Evolutionary conservation across 2,113 vertebrate species (phyloP).

Genomic region (Nerophis lumbriciformis): DNA sequence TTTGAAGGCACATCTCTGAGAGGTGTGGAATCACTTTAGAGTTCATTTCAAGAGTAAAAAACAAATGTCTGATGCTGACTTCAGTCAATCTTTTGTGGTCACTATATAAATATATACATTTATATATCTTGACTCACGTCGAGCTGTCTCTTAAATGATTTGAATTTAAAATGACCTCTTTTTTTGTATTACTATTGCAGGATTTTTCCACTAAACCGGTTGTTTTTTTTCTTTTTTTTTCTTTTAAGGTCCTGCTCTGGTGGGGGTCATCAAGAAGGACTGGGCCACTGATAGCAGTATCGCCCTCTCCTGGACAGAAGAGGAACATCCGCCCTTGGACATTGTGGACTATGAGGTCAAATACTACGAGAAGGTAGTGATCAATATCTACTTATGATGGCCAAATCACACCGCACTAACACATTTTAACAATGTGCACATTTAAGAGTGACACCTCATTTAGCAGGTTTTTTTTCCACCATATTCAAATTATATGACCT

Average conservation of each 20-base stretch:
- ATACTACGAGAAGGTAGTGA: constrained; percentile 92
- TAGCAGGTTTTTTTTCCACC: too few species aligned
- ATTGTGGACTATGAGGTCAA: constrained; percentile 98
- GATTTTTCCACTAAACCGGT: too few species aligned
- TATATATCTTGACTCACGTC: not conserved
- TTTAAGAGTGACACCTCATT: too few species aligned
- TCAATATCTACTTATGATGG: not conserved
- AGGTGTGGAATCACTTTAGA: constrained; percentile 9
- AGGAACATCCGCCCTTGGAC: constrained; percentile 81
- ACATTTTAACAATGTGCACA: not conserved
- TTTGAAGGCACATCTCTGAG: constrained; percentile 11
- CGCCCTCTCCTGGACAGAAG: constrained; percentile 94
- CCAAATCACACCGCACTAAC: not conserved
- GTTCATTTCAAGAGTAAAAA: constrained; percentile 15
- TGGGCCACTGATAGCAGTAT: constrained; percentile 95
- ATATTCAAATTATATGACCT: too few species aligned
- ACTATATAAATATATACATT: not conserved
- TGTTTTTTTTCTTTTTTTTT: not conserved
- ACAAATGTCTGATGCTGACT: constrained; percentile 1
- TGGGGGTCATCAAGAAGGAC: constrained; percentile 90
- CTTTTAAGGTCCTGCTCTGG: constrained; percentile 84
- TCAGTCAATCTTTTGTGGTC: constrained; percentile 12
- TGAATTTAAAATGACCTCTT: not conserved
- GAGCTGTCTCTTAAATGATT: not conserved
- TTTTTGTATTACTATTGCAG: not conserved